Evolutionary conservation across 2,888 invertebrate genomes (phyloP).

Genomic region (Drosophila conformis): DNA sequence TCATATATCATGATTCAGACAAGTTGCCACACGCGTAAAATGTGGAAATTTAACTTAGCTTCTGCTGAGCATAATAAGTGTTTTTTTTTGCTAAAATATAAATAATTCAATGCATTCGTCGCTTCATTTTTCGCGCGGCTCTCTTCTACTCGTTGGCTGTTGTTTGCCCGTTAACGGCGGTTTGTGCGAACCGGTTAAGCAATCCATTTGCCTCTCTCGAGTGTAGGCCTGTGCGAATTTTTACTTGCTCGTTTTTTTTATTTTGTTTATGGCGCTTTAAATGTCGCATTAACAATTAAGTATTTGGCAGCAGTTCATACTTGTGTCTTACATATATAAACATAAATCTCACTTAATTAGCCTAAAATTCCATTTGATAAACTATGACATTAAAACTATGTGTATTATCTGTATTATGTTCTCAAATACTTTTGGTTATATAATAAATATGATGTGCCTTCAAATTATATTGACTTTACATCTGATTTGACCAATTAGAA

Average conservation of each 20-base stretch:
- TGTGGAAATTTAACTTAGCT: neutral
- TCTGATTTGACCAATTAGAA: constrained; percentile 23
- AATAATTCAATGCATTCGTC: neutral
- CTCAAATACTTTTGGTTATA: constrained; percentile 24
- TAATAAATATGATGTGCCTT: constrained; percentile 42
- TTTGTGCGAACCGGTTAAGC: constrained; percentile 47
- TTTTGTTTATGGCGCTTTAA: neutral
- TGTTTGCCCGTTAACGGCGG: constrained; percentile 7
- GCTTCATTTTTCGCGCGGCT: constrained; percentile 48
- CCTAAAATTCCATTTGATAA: neutral
- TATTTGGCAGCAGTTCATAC: neutral
- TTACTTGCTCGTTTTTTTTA: neutral
- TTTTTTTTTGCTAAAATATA: constrained; percentile 9
- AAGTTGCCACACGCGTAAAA: neutral
- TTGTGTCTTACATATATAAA: neutral
- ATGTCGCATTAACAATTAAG: neutral
- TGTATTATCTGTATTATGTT: neutral
- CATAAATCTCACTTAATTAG: neutral
- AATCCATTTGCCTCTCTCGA: constrained; percentile 17
- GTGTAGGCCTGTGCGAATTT: constrained; percentile 39
- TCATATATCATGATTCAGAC: constrained; percentile 10
- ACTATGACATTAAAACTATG: neutral
- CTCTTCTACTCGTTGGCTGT: neutral
- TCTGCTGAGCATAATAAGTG: constrained; percentile 24
- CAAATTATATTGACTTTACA: constrained; percentile 32